Evolutionary conservation across 2,113 vertebrate genomes (phyloP), one percentile per base, ranked within the genome.

Genomic region (Xerus inauris): DNA sequence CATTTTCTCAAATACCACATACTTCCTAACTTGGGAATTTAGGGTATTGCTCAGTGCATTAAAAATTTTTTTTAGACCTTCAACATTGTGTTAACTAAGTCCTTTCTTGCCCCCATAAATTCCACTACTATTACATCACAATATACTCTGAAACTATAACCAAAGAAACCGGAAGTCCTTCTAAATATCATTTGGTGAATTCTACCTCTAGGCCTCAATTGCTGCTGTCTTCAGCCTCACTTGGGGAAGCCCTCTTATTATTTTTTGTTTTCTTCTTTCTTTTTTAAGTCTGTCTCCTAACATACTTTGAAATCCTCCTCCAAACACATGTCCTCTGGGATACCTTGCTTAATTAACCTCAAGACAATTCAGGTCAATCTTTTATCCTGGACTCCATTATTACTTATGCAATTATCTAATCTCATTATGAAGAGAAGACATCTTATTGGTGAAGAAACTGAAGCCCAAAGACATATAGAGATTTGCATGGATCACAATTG

Each of bases 281-380:
- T 81, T 80, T 30, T 30, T 38, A 14, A 59, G 64, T 94, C 87
- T 91, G 28, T 38, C 12, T 73, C 75, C 22, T 51, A 88, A 82
- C 30, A 72, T 26, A n/a, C 32, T 82, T 89, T 28, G 47, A 73
- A 92, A 64, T 11, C 32, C 79, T 57, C 14, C 8, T 69, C n/a
- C n/a, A 96, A 92, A 94, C 59, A 67, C 16, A 8, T 47, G 32
- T 62, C 94, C 42, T 62, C 32, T 86, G 72, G 54, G 72, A 69
- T 92, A 32, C 32, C 51, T 93, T 76, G 32, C 62, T 92, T 49
- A 92, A 75, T 89, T 69, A 89, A 51, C 30, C 12, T 40, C 77
- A 87, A 67, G 65, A 32, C 57, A 71, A 71, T 65, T 86, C 59
- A 69, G 75, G 51, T 65, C 38, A 64, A 42, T 76, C 45, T 94